phyloP scores from a whole-genome alignment of 2,113 vertebrate genomes.

The Sakesphorus luctuosus region DNA sequence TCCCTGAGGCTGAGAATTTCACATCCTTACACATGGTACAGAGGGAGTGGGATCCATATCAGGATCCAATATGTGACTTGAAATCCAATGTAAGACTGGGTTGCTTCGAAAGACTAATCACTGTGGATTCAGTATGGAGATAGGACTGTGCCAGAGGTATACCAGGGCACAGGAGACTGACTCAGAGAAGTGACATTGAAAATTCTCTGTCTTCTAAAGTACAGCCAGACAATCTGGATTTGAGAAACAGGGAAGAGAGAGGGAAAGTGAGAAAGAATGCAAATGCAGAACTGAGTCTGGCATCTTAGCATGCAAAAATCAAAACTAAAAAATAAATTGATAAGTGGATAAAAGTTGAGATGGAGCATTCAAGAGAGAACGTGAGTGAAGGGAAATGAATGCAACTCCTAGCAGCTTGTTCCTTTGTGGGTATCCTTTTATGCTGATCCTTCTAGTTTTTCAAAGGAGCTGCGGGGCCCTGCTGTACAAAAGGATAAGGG shows the following conservation, averaged over 20 bases:
- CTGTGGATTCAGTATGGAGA: not conserved
- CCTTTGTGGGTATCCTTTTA: not conserved
- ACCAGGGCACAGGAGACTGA: not conserved
- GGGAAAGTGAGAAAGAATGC: not conserved
- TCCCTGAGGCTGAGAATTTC: not conserved
- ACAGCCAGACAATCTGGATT: not conserved
- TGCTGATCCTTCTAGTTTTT: not conserved
- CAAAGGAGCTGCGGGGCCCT: not conserved
- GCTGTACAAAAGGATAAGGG: not conserved
- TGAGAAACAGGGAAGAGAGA: not conserved
- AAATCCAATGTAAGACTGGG: not conserved
- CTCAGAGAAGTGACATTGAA: not conserved
- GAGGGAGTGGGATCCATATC: not conserved
- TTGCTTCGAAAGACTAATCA: not conserved
- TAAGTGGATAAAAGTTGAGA: not conserved
- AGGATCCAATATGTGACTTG: too few relatives aligned
- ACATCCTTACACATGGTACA: not conserved
- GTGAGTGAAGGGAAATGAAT: not conserved
- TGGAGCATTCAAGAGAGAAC: not conserved
- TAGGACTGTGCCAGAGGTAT: not conserved
- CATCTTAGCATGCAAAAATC: not conserved
- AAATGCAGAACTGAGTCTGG: not conserved
- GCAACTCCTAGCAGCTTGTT: not conserved
- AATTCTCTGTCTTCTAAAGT: not conserved
- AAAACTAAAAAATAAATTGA: not conserved